A percentile compares a stretch with the other conserved stretches of the same genome.
These are phyloP conservation scores for Hydrozoanthus gracilis DNA, from an alignment of 92 coral and sea anemone species.

Conservation along the genomic window DNA sequence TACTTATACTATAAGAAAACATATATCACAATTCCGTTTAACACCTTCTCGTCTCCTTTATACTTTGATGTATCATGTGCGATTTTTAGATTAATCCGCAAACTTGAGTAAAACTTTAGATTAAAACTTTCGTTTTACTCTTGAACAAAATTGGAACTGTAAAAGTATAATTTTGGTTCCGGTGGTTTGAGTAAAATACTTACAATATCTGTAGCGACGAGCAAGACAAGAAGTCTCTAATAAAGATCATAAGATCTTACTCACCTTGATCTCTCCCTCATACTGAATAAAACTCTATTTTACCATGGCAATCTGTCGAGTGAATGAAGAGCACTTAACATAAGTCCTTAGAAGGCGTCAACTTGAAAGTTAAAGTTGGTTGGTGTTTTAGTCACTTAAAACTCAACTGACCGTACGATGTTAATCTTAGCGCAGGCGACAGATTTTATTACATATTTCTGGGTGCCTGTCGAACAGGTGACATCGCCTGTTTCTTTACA, in stretches of 20 bases:
- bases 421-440: conserved; percentile 32
- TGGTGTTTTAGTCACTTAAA: background rate
- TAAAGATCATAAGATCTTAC: conserved; percentile 22
- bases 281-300: conserved; percentile 15
- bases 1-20: no score
- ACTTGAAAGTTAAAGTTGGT: background rate
- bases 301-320: conserved; percentile 20
- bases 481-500: background rate
- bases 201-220: background rate
- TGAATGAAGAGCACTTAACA: conserved; percentile 1
- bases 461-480: conserved; percentile 29
- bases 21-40: no score
- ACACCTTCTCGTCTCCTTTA: no score
- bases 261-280: conserved; percentile 47
- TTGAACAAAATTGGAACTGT: background rate
- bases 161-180: background rate
- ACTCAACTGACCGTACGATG: background rate
- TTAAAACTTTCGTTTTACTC: background rate
- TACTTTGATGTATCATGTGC: background rate
- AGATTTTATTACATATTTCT: conserved; percentile 22
- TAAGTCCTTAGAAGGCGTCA: background rate
- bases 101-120: background rate
- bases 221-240: conserved; percentile 26
- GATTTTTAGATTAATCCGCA: background rate
- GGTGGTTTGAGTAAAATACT: background rate